Percentiles rank a stretch among this genome's conserved stretches.
These are phyloP conservation scores for Gari tellinella DNA, from an alignment of 2,888 invertebrate genomes.

Conservation along the genomic window DNA sequence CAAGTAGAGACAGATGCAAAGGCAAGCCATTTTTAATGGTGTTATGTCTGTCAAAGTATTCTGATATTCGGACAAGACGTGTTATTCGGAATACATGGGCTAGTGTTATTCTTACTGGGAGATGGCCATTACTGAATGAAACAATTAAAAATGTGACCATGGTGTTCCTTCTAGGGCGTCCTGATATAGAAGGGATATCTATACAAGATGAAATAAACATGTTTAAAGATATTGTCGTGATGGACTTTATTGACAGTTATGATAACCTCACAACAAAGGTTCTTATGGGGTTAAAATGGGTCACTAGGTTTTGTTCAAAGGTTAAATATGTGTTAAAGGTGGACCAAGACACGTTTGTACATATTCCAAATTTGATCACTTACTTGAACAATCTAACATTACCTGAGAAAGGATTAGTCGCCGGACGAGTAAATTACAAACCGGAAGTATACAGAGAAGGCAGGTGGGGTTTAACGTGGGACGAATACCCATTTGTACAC, in stretches of 20 bases:
- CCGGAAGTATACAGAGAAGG: background rate
- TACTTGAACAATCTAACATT: background rate
- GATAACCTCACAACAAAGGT: slow-evolving; percentile 13
- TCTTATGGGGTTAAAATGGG: slow-evolving; percentile 7
- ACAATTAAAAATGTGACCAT: no score
- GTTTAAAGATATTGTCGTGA: slow-evolving; percentile 3
- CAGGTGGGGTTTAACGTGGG: background rate
- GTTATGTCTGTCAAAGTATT: no score
- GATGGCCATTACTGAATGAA: no score
- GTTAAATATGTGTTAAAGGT: slow-evolving; percentile 9
- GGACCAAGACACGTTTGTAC: slow-evolving; percentile 13
- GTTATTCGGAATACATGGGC: no score
- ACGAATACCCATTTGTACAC: slow-evolving; percentile 5
- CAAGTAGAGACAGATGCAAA: no score
- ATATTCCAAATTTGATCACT: slow-evolving; percentile 2
- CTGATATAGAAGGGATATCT: no score
- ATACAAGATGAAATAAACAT: background rate
- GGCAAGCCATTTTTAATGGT: no score
- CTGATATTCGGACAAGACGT: no score
- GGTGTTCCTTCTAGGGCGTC: no score
- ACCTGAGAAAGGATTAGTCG: slow-evolving; percentile 1
- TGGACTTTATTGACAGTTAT: slow-evolving; percentile 13
- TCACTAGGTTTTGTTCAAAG: background rate
- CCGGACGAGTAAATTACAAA: background rate
- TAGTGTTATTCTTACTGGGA: no score